These are phyloP conservation scores for Australoheros facetus DNA, from an alignment of 2,797 vertebrate species.

Conservation along the genomic window DNA sequence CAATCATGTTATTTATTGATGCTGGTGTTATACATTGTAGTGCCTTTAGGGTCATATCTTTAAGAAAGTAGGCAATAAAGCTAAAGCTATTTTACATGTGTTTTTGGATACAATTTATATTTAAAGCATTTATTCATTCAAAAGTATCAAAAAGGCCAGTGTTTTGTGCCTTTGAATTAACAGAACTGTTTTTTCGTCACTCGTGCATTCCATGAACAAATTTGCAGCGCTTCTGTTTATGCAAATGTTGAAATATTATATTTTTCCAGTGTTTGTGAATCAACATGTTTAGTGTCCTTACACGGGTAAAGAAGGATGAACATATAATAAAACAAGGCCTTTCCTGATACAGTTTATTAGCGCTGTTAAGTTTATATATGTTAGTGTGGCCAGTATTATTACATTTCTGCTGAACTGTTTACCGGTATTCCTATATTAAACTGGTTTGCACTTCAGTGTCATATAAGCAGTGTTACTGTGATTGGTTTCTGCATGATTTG, in stretches of 20 bases:
- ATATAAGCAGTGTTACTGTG: background rate
- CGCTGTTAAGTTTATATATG: background rate
- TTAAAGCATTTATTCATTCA: background rate
- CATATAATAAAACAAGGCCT: background rate
- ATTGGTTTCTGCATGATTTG: background rate
- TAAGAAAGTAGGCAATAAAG: background rate
- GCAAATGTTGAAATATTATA: background rate
- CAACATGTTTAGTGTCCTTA: background rate
- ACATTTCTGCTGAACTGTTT: too few relatives aligned
- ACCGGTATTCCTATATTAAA: background rate
- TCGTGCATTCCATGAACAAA: too few relatives aligned
- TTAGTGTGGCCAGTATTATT: background rate
- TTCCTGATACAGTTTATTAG: background rate
- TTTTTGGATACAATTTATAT: background rate
- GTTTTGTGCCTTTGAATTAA: background rate
- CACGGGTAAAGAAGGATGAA: background rate
- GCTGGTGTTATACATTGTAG: background rate
- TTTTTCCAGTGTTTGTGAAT: background rate
- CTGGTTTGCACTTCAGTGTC: background rate
- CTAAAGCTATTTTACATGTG: background rate
- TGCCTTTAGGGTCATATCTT: background rate
- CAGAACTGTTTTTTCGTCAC: background rate
- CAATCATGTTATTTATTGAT: background rate
- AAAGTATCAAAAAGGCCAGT: background rate
- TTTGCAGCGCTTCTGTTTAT: background rate